These are phyloP conservation scores for Ophioninae sp. DNA, from an alignment of 2,888 invertebrate species.

Conservation along the genomic window DNA sequence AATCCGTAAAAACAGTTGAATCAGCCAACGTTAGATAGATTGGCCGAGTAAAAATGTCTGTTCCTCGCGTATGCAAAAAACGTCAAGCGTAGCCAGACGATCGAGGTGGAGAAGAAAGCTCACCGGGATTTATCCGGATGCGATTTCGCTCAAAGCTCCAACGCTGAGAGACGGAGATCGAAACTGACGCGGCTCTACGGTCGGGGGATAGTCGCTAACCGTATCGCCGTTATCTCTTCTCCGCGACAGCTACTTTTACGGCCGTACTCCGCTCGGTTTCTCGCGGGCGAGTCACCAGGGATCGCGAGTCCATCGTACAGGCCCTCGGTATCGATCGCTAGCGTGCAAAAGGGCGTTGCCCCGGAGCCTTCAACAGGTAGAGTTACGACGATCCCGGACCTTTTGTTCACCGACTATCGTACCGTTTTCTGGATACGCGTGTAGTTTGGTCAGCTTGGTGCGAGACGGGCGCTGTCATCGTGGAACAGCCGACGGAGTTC, in stretches of 20 bases:
- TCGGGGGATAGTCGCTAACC: conserved; percentile 64
- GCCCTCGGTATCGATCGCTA: conserved; percentile 29
- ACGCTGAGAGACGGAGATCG: conserved; percentile 27
- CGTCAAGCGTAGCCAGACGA: not conserved
- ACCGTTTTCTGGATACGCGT: not conserved
- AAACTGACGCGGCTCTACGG: conserved; percentile 32
- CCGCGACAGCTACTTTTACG: conserved; percentile 74
- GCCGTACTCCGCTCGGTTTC: conserved; percentile 70
- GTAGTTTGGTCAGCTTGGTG: not conserved
- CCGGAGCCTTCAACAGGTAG: conserved; percentile 16
- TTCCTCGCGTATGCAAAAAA: not conserved
- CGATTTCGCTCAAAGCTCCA: conserved; percentile 52
- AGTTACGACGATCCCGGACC: conserved; percentile 1
- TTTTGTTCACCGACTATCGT: conserved; percentile 4
- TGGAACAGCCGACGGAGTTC: not conserved
- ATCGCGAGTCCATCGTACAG: conserved; percentile 47
- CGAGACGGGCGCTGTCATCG: not conserved
- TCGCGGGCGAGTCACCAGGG: conserved; percentile 62
- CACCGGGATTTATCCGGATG: conserved; percentile 61
- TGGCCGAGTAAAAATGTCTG: not conserved
- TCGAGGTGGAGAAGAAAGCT: conserved; percentile 45
- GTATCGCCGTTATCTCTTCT: conserved; percentile 70
- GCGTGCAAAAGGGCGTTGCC: conserved; percentile 40
- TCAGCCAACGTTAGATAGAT: not conserved
- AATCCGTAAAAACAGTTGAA: not conserved